Conservation (phyloP, 2,113 vertebrate species). For the Phaetusa simplex region DNA sequence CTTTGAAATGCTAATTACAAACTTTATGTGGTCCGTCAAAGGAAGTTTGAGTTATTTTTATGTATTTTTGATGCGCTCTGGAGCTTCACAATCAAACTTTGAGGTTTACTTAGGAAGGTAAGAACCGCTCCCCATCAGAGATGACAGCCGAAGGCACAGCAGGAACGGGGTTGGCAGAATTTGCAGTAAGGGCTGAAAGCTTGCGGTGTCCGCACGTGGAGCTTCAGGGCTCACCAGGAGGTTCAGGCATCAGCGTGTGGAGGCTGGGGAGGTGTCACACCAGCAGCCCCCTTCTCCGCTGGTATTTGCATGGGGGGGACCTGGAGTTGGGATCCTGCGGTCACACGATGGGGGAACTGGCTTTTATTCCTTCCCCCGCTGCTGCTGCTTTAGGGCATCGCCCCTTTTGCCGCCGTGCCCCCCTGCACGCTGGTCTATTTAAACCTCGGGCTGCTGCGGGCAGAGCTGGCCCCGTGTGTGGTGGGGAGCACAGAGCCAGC, state of each 20-base stretch:
- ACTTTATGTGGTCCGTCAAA: slow-evolving; percentile 32
- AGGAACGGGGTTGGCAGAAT: background rate
- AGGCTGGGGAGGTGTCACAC: background rate
- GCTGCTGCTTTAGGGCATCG: background rate
- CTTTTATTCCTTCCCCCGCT: fast-evolving
- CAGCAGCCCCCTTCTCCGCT: background rate
- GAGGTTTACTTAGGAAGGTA: slow-evolving; percentile 21
- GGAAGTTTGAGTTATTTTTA: slow-evolving; percentile 44
- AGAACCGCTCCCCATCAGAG: background rate
- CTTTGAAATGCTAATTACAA: slow-evolving; percentile 65
- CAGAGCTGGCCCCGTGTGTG: background rate
- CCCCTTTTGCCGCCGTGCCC: background rate
- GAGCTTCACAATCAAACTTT: background rate
- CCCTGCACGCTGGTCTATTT: fast-evolving
- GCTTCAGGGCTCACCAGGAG: background rate
- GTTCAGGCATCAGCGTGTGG: background rate
- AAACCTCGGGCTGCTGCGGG: background rate
- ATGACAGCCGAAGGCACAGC: background rate
- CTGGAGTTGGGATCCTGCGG: fast-evolving
- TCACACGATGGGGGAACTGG: too few species aligned
- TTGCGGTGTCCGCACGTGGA: background rate
- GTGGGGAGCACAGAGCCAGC: slow-evolving; percentile 11
- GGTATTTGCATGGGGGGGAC: background rate
- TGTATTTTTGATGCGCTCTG: slow-evolving; percentile 48
- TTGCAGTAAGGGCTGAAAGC: background rate